Evolutionary conservation across 2,113 vertebrate species (phyloP).

Genomic region (Amia ocellicauda): DNA sequence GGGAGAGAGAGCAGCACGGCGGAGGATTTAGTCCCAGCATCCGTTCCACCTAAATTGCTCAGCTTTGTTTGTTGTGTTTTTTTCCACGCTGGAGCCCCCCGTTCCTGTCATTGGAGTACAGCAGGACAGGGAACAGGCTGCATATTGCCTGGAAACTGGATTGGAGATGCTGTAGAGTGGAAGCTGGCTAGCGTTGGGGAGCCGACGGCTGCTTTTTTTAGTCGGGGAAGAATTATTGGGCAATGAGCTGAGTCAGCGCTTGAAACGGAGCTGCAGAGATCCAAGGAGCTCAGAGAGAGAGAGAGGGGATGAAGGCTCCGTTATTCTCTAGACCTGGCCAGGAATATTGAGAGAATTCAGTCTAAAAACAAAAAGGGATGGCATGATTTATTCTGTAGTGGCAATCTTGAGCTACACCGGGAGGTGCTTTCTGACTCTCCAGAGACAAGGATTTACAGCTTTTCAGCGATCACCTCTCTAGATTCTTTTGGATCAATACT

Average conservation of each 20-base stretch:
- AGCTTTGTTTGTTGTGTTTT: conserved; percentile 24
- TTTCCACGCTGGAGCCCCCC: conserved; percentile 4
- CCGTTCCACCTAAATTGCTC: conserved; percentile 22
- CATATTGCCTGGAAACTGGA: not conserved
- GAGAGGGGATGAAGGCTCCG: not conserved
- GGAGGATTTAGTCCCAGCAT: conserved; percentile 21
- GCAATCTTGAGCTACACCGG: not conserved
- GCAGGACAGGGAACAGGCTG: not conserved
- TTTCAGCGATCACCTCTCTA: not conserved
- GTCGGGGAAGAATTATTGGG: not conserved
- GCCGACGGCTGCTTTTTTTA: not conserved
- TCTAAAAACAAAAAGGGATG: not conserved
- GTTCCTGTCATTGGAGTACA: not conserved
- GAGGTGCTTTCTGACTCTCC: not conserved
- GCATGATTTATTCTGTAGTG: not conserved
- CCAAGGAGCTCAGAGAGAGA: not conserved
- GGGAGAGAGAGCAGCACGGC: conserved; percentile 16
- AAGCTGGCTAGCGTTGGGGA: not conserved
- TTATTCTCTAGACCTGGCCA: not conserved
- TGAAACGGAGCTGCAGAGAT: not conserved
- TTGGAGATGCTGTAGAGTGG: not conserved
- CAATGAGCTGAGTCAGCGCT: conserved; percentile 3
- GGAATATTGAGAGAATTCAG: no score
- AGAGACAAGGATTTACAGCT: not conserved
- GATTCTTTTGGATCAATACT: not conserved